These are phyloP conservation scores for Amphiprion percula DNA, from an alignment of 2,113 vertebrate species.

Conservation along the genomic window DNA sequence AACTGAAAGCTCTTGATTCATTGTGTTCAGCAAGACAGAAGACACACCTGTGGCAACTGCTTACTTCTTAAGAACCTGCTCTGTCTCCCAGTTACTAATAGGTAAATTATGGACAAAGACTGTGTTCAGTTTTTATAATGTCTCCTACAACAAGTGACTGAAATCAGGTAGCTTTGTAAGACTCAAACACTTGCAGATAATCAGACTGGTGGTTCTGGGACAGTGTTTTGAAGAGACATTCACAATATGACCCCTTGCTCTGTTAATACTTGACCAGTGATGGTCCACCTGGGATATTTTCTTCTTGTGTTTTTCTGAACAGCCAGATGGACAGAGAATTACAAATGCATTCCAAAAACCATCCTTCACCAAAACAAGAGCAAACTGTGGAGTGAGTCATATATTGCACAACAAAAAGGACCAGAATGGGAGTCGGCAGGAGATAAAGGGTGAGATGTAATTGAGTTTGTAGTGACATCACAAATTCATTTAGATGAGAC, in stretches of 20 bases:
- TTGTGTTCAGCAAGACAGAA: not conserved
- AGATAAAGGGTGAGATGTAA: constrained; percentile 30
- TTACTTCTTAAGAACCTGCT: not conserved
- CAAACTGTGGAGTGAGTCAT: constrained; percentile 11
- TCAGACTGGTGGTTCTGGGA: too few species aligned
- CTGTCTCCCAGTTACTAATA: not conserved
- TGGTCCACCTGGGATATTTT: not conserved
- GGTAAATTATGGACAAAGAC: not conserved
- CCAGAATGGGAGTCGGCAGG: not conserved
- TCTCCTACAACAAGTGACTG: too few species aligned
- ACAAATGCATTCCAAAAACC: not conserved
- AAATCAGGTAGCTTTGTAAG: too few species aligned
- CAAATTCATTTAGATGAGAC: constrained; percentile 52
- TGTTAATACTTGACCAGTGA: too few species aligned
- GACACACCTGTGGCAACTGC: not conserved
- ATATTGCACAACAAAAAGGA: not conserved
- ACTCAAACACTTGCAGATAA: too few species aligned
- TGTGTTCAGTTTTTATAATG: too few species aligned
- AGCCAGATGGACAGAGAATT: not conserved
- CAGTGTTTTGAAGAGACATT: too few species aligned
- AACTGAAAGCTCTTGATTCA: not conserved
- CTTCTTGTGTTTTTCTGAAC: not conserved
- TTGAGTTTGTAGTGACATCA: constrained; percentile 26
- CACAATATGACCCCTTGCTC: too few species aligned
- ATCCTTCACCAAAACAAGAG: constrained; percentile 5